phyloP scores from a whole-genome alignment of 2,888 invertebrate species.

The Schizaphis graminum region DNA sequence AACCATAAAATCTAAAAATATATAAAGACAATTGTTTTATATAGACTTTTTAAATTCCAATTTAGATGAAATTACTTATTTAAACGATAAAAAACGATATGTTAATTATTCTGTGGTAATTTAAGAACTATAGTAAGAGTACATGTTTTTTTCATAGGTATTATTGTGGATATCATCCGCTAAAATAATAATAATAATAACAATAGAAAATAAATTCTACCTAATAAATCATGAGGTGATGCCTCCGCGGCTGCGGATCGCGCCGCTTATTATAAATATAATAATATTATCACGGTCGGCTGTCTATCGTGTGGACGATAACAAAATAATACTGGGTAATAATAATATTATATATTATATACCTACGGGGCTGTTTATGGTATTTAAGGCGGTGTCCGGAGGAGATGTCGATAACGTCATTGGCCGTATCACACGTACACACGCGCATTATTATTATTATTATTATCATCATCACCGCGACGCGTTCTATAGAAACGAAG shows the following conservation, averaged over 20 bases:
- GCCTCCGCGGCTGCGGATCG: background rate
- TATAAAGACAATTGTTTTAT: no score
- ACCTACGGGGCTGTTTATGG: background rate
- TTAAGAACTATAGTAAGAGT: background rate
- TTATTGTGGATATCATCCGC: background rate
- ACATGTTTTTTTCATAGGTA: background rate
- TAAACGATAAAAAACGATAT: no score
- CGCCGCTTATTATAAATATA: background rate
- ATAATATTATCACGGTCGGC: background rate
- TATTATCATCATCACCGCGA: background rate
- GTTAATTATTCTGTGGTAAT: no score
- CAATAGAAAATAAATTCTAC: background rate
- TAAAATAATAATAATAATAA: background rate
- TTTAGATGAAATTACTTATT: no score
- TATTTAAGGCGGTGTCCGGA: background rate
- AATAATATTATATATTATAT: constrained; percentile 5
- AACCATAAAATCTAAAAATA: no score
- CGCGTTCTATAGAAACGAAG: background rate
- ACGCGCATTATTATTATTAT: background rate
- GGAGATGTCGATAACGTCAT: constrained; percentile 49
- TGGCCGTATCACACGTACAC: constrained; percentile 8
- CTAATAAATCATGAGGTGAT: background rate
- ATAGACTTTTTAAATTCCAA: no score
- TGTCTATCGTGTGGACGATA: background rate
- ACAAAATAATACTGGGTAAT: background rate